A percentile compares a stretch with the other conserved stretches of the same genome.
Evolutionary conservation across 2,113 vertebrate species (phyloP).

Genomic region (Epinephelus lanceolatus): DNA sequence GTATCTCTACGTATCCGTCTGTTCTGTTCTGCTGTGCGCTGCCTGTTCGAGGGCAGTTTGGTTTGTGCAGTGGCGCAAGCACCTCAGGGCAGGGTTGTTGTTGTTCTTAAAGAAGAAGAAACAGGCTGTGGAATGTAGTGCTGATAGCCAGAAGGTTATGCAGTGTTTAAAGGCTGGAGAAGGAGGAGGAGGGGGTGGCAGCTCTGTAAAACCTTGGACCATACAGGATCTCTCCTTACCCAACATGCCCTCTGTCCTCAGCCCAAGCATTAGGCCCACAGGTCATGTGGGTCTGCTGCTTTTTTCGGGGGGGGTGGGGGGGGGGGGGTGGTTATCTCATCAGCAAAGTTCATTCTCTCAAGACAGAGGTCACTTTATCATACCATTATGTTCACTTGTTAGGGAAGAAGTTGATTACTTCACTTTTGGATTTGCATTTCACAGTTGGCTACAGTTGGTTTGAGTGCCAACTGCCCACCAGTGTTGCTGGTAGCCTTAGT

Average conservation of each 20-base stretch:
- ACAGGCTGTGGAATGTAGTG: conserved; percentile 77
- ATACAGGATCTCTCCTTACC: conserved; percentile 62
- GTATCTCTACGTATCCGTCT: conserved; percentile 35
- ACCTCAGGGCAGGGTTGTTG: conserved; percentile 76
- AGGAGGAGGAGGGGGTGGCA: conserved; percentile 28
- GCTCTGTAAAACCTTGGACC: conserved; percentile 62
- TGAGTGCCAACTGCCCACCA: background rate
- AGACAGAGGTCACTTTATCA: conserved; percentile 68
- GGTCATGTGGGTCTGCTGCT: conserved; percentile 66
- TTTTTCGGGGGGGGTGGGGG: conserved; percentile 30
- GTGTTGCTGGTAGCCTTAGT: background rate
- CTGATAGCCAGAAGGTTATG: conserved; percentile 82
- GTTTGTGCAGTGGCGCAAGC: conserved; percentile 63
- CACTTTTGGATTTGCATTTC: conserved; percentile 1
- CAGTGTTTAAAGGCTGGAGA: conserved; percentile 66
- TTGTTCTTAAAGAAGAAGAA: conserved; percentile 78
- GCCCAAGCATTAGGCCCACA: conserved; percentile 56
- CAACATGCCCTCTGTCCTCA: conserved; percentile 71
- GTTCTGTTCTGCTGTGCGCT: conserved; percentile 21
- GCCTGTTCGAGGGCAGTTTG: conserved; percentile 59
- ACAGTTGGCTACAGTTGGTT: background rate
- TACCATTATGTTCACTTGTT: conserved; percentile 46
- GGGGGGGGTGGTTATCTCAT: conserved; percentile 54
- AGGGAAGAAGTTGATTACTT: conserved; percentile 60
- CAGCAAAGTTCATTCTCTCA: conserved; percentile 61